Evolutionary conservation across 2,113 vertebrate genomes (phyloP), one percentile per base, ranked within the genome.

Genomic region (Solea solea): DNA sequence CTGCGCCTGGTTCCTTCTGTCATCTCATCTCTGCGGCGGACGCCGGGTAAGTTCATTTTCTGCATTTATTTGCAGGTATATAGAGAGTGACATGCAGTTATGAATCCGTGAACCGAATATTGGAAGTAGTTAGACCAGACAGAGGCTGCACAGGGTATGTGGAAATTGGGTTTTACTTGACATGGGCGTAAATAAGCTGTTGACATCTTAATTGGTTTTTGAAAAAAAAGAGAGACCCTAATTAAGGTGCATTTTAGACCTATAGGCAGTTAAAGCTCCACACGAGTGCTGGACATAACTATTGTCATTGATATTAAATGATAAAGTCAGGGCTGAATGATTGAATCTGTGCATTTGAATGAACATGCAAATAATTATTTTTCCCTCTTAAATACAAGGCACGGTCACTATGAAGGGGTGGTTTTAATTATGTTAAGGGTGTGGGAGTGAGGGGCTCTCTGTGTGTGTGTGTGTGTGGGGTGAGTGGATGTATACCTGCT

Each of bases 31-130:
- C 65, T 56, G 70, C 72, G 73, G 40, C 74, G n/a, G 27, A 72
- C 84, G 71, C 71, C 64, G 12, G 79, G 90, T 91, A 80, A 89
- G 90, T 91, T 79, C 0, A 60, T 74, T 78, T 64, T 39, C 12
- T 56, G 56, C 45, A 42, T 74, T 39, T 50, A 50, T 39, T 64
- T 9, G 52, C 7, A 44, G 50, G 54, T 57, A 0, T 44, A 9
- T 16, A 7, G 8, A 39, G 54, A 21, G 61, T 69, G 68, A 5
- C 76, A 39, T 50, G 25, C 67, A 78, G 68, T 71, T 14, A 34
- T 62, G 39, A 75, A 76, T 72, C 55, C 27, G 15, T 39, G 56
- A 3, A 51, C 7, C 16, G 41, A 64, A 78, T 76, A 69, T 67
- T 62, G 44, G 57, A 88, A 90, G 72, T 87, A 82, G 71, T 90